phyloP scores from a whole-genome alignment of 2,113 vertebrate species.

The Sturnus vulgaris region DNA sequence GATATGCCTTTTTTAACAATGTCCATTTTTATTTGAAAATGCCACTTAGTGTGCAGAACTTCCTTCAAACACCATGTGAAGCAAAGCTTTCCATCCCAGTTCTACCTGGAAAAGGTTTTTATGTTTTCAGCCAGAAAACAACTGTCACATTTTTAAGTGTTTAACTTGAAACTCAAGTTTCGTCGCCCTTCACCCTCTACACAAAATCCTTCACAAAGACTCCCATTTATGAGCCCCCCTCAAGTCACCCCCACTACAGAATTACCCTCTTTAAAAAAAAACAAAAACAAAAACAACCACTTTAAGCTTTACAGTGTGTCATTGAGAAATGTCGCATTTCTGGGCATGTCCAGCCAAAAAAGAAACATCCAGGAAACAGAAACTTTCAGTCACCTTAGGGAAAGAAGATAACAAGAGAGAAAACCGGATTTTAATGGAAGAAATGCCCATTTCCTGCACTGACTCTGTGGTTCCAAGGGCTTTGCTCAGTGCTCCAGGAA shows the following conservation, averaged over 20 bases:
- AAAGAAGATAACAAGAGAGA: background rate
- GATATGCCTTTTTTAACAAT: background rate
- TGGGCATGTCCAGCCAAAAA: background rate
- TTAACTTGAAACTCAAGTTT: background rate
- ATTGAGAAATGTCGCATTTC: background rate
- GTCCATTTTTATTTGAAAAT: background rate
- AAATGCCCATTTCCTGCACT: background rate
- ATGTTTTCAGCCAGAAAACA: background rate
- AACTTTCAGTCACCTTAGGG: background rate
- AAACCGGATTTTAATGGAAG: background rate
- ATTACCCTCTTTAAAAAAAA: rapidly evolving
- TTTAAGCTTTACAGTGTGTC: background rate
- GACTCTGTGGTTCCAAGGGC: background rate
- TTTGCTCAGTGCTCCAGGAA: background rate
- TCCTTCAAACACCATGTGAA: rapidly evolving
- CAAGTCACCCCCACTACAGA: background rate
- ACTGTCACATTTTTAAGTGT: background rate
- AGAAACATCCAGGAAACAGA: background rate
- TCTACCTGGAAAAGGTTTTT: background rate
- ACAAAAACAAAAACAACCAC: no score
- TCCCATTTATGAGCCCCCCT: background rate
- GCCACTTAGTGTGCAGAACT: background rate
- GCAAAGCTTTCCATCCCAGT: background rate
- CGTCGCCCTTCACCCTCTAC: background rate
- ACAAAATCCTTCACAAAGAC: background rate